A percentile compares a stretch with the other conserved stretches of the same genome.
Evolutionary conservation across 1,140 invertebrate genomes (phyloP).

Genomic region (Panonychus citri): DNA sequence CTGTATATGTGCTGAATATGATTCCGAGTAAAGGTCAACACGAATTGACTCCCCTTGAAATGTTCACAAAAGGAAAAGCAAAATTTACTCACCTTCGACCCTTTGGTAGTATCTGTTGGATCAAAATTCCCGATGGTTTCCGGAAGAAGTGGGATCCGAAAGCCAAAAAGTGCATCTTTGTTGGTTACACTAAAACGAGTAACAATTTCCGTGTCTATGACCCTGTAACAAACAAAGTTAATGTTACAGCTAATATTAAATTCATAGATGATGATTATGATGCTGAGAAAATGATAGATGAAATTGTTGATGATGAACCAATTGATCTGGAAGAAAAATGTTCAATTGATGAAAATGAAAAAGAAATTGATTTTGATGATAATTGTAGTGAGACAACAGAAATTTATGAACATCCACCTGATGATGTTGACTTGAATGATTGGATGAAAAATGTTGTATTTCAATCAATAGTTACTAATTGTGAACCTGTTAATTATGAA

Average conservation of each 20-base stretch:
- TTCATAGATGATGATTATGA: not conserved
- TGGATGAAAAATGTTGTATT: not conserved
- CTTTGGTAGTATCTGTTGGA: not conserved
- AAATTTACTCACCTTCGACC: not conserved
- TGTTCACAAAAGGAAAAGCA: not conserved
- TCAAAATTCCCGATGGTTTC: not conserved
- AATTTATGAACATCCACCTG: no score
- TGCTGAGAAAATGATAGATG: not conserved
- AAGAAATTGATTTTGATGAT: not conserved
- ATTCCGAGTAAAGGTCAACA: not conserved
- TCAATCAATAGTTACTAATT: not conserved
- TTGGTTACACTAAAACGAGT: not conserved
- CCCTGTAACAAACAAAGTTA: not conserved
- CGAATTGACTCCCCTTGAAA: not conserved
- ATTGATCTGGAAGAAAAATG: not conserved
- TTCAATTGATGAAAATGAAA: not conserved
- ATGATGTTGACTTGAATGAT: no score
- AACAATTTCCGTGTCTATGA: slow-evolving; percentile 8
- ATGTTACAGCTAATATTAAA: not conserved
- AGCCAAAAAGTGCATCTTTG: not conserved
- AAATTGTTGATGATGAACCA: not conserved
- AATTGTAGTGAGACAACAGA: no score
- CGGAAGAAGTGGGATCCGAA: not conserved
- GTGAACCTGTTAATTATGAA: slow-evolving; percentile 2
- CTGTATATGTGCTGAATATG: slow-evolving; percentile 6